Evolutionary conservation across 2,797 vertebrate genomes (phyloP).

Genomic region (Poeciliopsis infans): DNA sequence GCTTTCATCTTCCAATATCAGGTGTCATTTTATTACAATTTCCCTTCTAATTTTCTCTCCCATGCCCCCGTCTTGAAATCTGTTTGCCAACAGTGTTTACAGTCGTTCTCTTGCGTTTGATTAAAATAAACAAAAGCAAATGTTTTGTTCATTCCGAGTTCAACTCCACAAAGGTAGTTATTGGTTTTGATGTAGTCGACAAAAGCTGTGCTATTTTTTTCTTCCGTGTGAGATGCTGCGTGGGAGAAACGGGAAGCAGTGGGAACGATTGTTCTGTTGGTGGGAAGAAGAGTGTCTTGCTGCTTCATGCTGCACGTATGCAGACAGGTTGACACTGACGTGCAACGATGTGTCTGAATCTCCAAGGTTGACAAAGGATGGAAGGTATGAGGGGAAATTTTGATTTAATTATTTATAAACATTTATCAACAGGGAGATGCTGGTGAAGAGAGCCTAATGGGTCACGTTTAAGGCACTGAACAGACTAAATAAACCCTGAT

Average conservation of each 20-base stretch:
- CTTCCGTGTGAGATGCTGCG: constrained; percentile 12
- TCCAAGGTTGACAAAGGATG: constrained; percentile 8
- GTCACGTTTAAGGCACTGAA: neutral
- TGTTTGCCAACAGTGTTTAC: neutral
- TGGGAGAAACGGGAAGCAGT: constrained; percentile 33
- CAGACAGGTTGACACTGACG: neutral
- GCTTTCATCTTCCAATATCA: constrained; percentile 10
- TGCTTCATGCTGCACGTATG: neutral
- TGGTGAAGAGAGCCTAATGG: neutral
- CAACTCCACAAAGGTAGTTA: neutral
- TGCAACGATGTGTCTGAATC: neutral
- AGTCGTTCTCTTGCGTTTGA: neutral
- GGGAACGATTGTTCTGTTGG: constrained; percentile 19
- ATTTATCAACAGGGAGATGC: neutral
- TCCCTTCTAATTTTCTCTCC: neutral
- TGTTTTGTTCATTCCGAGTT: constrained; percentile 7
- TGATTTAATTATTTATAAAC: neutral
- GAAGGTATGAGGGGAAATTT: neutral
- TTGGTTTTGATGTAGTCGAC: constrained; percentile 23
- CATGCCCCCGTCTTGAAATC: neutral
- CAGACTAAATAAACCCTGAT: neutral
- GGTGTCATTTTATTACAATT: neutral
- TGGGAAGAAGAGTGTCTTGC: constrained; percentile 3
- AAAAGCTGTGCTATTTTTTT: constrained; percentile 8
- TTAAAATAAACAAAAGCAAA: constrained; percentile 7